Evolutionary conservation across 2,797 vertebrate species (phyloP), one percentile per base, ranked within the genome.

Genomic region (Echiichthys vipera): DNA sequence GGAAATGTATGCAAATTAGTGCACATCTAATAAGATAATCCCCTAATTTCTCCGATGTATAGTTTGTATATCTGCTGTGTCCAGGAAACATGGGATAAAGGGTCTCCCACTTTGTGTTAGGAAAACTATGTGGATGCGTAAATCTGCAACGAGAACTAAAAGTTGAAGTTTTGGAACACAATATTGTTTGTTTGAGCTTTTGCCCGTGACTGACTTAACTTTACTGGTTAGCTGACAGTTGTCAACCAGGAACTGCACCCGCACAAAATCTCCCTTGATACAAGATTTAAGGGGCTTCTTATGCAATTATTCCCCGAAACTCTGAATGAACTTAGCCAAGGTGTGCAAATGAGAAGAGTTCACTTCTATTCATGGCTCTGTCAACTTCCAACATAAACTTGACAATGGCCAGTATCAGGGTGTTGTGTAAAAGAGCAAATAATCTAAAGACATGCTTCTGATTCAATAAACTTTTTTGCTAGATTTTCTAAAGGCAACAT

Each of bases 121-220:
- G 25, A 43, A 66, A 77, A 43, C 45, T 51, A 29, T 25, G 46
- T 39, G 47, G 62, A 53, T 55, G n/a, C 18, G 39, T 70, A 45
- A 74, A 73, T 71, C 68, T 70, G 54, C 53, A 32, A 25, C 0
- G 1, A 30, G 71, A 11, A 73, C 71, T 39, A 68, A 65, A 84
- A 43, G 65, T 54, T 80, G 36, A 69, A 39, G 13, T 29, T 57
- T 37, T 77, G 61, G 62, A 67, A 68, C 20, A 65, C 32, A 20
- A 22, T 34, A 34, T 29, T 56, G 47, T 71, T 73, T 70, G 43
- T 58, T 73, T 77, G 36, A 49, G 80, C 37, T 40, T 65, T 71
- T 43, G 24, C 5, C 66, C 65, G 69, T 43, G 59, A 69, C 46
- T 49, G 68, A 40, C 61, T 72, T 70, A 17, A 61, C 13, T 71